These are phyloP conservation scores for Didymodactylos carnosus DNA, from an alignment of 2,888 invertebrate species.

Conservation along the genomic window DNA sequence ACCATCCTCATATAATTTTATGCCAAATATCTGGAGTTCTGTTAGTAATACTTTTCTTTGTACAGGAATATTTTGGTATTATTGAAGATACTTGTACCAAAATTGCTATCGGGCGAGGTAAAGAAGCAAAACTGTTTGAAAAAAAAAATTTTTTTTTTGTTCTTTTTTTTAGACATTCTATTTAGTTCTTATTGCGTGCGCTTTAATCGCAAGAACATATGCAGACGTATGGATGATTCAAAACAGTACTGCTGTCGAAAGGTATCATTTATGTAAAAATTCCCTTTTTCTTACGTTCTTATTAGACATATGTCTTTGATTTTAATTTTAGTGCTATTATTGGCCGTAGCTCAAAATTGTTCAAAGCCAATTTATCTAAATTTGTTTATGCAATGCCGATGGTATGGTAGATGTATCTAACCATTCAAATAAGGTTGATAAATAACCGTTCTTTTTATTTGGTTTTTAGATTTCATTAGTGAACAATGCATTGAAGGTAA, in stretches of 20 bases:
- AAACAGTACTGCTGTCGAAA: conserved; percentile 76
- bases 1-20: no score
- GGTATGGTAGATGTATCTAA: conserved; percentile 16
- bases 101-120: conserved; percentile 2
- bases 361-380: conserved; percentile 51
- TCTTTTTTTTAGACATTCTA: conserved; percentile 18
- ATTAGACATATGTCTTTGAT: no score
- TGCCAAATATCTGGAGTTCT: no score
- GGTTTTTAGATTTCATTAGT: conserved; percentile 63
- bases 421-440: no score
- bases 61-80: conserved; percentile 1
- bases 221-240: conserved; percentile 95
- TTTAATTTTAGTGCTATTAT: conserved; percentile 87
- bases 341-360: conserved; percentile 56
- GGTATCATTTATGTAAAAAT: no score
- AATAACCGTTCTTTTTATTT: conserved; percentile 16
- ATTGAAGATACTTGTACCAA: conserved; percentile 7
- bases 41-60: no score
- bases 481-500: conserved; percentile 66
- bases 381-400: conserved; percentile 68
- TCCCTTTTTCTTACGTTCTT: no score
- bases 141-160: neutral
- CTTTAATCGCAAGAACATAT: conserved; percentile 65
- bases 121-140: no score
- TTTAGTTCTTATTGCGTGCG: conserved; percentile 42